A percentile compares a stretch with the other conserved stretches of the same genome.
Conservation (phyloP, 2,888 invertebrate genomes). For the Micropterix aruncella region DNA sequence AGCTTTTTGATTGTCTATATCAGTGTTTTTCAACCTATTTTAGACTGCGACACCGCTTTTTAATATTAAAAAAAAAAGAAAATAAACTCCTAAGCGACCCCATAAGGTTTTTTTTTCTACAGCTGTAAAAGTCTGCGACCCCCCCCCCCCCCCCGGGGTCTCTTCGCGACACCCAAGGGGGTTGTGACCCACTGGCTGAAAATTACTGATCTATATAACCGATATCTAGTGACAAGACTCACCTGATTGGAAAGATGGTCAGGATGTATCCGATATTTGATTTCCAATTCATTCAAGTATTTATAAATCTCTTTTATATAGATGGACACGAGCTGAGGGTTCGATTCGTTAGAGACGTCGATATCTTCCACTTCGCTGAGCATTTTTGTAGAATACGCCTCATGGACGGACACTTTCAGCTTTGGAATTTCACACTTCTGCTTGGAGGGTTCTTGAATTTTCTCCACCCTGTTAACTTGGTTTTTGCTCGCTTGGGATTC, state of each 20-base stretch:
- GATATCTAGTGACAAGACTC: background rate
- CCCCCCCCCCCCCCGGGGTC: no score
- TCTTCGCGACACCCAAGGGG: no score
- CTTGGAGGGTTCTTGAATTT: conserved; percentile 17
- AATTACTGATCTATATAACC: no score
- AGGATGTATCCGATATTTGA: conserved; percentile 43
- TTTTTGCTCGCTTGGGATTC: background rate
- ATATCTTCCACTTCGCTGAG: conserved; percentile 50
- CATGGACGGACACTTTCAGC: background rate
- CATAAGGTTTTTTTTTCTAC: no score
- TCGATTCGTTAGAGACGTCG: conserved; percentile 57
- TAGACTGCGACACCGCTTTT: no score
- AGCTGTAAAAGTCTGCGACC: no score
- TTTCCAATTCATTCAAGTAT: conserved; percentile 67
- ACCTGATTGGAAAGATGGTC: conserved; percentile 55
- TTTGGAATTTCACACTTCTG: background rate
- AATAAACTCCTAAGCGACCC: no score
- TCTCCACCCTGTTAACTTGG: conserved; percentile 2
- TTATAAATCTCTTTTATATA: conserved; percentile 84
- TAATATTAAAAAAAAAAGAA: no score
- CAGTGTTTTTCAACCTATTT: no score
- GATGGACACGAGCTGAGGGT: conserved; percentile 66
- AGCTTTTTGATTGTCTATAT: no score
- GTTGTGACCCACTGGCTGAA: no score
- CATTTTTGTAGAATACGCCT: conserved; percentile 15